phyloP scores from a whole-genome alignment of 2,888 invertebrate species.

The Amorpha juglandis region DNA sequence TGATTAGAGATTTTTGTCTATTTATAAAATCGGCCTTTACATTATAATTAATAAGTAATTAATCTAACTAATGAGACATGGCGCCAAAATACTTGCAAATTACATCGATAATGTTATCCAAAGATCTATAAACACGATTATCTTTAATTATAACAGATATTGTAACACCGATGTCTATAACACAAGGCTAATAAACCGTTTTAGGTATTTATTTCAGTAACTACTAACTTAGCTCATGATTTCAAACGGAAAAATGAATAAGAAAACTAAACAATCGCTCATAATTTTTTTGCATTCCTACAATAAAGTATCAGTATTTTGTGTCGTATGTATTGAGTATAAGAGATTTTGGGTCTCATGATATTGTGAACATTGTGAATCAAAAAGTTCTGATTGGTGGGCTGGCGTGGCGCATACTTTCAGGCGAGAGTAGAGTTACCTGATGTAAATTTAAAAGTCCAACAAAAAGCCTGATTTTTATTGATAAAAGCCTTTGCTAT shows the following conservation, averaged over 20 bases:
- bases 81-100: constrained; percentile 13
- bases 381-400: too few species aligned
- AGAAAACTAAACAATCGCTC: neutral
- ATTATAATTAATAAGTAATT: neutral
- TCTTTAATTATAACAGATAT: neutral
- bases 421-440: too few species aligned
- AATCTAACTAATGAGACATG: constrained; percentile 22
- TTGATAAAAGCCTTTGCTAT: too few species aligned
- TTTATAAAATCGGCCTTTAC: neutral
- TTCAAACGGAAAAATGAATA: neutral
- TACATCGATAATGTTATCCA: neutral
- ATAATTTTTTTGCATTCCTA: too few species aligned
- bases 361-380: too few species aligned
- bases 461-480: too few species aligned
- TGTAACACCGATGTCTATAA: constrained; percentile 4
- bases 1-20: too few species aligned
- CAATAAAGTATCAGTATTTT: too few species aligned
- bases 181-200: neutral
- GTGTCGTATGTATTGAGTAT: too few species aligned
- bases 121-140: constrained; percentile 5
- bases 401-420: too few species aligned
- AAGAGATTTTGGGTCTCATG: too few species aligned
- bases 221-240: neutral
- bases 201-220: neutral
- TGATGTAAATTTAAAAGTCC: too few species aligned